Evolutionary conservation across 2,113 vertebrate species (phyloP).

Genomic region (Benthochromis sp.): DNA sequence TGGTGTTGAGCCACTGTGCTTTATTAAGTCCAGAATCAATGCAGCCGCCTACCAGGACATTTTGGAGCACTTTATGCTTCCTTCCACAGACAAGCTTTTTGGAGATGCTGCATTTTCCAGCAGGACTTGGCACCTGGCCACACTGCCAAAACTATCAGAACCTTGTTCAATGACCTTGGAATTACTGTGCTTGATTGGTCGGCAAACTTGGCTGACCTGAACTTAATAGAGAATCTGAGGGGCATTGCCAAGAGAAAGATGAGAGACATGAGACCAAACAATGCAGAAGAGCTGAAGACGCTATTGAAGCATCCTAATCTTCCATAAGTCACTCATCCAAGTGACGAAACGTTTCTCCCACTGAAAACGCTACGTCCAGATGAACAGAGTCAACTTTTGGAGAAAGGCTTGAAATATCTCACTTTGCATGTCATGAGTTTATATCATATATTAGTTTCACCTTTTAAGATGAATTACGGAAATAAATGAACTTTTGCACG

Average conservation of each 20-base stretch:
- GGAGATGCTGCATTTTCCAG: neutral
- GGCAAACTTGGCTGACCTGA: neutral
- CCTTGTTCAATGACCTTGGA: neutral
- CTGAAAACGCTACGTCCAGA: neutral
- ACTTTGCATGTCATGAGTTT: neutral
- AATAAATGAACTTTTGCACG: neutral
- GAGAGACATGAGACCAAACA: neutral
- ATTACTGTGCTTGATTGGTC: neutral
- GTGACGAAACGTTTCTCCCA: neutral
- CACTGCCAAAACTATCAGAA: neutral
- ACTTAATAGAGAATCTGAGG: neutral
- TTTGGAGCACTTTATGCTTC: neutral
- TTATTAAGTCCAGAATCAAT: neutral
- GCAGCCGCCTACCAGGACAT: neutral
- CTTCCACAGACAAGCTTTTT: neutral
- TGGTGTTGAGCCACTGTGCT: neutral
- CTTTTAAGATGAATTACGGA: accelerated
- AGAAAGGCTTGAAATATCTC: neutral
- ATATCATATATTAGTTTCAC: neutral
- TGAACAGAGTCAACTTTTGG: neutral
- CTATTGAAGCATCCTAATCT: neutral
- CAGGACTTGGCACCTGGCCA: neutral
- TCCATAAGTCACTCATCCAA: neutral
- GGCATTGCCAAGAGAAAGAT: neutral
- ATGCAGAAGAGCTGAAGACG: neutral